Evolutionary conservation across 2,888 invertebrate species (phyloP).

Genomic region (Cantharis lateralis): DNA sequence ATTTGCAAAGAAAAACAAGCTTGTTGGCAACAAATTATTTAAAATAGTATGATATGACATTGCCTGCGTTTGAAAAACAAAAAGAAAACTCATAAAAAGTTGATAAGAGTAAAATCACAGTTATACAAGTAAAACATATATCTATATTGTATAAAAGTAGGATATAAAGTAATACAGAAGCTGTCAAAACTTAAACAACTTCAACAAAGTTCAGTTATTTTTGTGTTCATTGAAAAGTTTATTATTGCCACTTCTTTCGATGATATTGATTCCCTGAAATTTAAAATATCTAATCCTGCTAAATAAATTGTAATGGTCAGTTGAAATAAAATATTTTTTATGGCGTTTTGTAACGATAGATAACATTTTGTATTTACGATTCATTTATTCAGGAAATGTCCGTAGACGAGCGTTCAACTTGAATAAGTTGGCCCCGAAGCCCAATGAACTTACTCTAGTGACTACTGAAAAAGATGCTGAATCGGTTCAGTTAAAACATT

Average conservation of each 20-base stretch:
- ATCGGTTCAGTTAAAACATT: slow-evolving; percentile 1
- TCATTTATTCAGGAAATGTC: slow-evolving; percentile 5
- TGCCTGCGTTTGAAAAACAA: slow-evolving; percentile 4
- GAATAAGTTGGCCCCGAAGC: slow-evolving; percentile 2
- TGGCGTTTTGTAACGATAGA: not conserved
- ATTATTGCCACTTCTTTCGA: slow-evolving; percentile 15
- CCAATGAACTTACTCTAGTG: slow-evolving; percentile 3
- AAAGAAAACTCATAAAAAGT: slow-evolving; percentile 10
- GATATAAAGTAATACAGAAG: slow-evolving; percentile 24
- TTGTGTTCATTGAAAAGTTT: slow-evolving; percentile 22
- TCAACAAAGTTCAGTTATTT: slow-evolving; percentile 19
- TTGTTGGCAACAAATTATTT: not conserved
- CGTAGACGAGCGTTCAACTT: slow-evolving; percentile 2
- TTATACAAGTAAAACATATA: slow-evolving; percentile 18
- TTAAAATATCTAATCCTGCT: not conserved
- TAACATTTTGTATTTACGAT: slow-evolving; percentile 3
- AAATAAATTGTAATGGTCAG: not conserved
- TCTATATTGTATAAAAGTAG: slow-evolving; percentile 17
- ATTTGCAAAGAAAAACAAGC: not conserved
- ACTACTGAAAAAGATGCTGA: slow-evolving; percentile 5
- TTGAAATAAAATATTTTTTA: not conserved
- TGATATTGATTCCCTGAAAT: not conserved
- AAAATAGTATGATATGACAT: not conserved
- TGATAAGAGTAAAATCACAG: slow-evolving; percentile 20
- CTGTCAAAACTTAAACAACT: slow-evolving; percentile 24